Evolutionary conservation across 2,113 vertebrate genomes (phyloP).

Genomic region (Chamaetylas fuelleborni): DNA sequence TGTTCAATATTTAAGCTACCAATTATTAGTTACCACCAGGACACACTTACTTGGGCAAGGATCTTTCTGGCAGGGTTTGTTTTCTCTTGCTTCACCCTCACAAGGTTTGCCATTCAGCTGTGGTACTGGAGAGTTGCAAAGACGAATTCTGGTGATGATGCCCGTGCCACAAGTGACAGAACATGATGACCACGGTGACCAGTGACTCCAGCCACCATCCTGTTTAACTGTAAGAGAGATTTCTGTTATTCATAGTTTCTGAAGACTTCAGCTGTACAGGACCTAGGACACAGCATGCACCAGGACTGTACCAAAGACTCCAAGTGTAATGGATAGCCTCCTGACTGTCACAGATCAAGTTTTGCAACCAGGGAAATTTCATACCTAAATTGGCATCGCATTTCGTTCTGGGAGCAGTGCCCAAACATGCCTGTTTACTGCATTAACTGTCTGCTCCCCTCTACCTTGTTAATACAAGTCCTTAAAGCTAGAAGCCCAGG

Average conservation of each 20-base stretch:
- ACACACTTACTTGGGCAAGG: slow-evolving; percentile 88
- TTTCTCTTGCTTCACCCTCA: slow-evolving; percentile 90
- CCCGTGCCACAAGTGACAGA: slow-evolving; percentile 93
- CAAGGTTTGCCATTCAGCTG: slow-evolving; percentile 94
- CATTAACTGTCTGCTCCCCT: neutral
- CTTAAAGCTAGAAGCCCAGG: neutral
- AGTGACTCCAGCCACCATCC: slow-evolving; percentile 97
- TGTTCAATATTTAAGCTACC: neutral
- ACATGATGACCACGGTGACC: slow-evolving; percentile 98
- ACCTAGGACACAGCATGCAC: neutral
- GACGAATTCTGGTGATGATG: slow-evolving; percentile 93
- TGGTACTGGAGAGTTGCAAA: slow-evolving; percentile 97
- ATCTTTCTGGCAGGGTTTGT: slow-evolving; percentile 83
- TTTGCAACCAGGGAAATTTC: neutral
- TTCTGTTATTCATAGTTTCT: neutral
- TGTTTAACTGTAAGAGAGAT: slow-evolving; percentile 85
- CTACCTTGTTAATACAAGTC: neutral
- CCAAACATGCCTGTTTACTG: neutral
- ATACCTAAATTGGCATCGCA: neutral
- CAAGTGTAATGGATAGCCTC: neutral
- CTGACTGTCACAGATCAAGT: neutral
- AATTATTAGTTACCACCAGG: neutral
- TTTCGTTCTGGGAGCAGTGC: neutral
- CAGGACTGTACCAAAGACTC: neutral
- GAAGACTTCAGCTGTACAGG: neutral